These are phyloP conservation scores for Catostomus latipinnis DNA, from an alignment of 2,797 vertebrate species.

Conservation along the genomic window DNA sequence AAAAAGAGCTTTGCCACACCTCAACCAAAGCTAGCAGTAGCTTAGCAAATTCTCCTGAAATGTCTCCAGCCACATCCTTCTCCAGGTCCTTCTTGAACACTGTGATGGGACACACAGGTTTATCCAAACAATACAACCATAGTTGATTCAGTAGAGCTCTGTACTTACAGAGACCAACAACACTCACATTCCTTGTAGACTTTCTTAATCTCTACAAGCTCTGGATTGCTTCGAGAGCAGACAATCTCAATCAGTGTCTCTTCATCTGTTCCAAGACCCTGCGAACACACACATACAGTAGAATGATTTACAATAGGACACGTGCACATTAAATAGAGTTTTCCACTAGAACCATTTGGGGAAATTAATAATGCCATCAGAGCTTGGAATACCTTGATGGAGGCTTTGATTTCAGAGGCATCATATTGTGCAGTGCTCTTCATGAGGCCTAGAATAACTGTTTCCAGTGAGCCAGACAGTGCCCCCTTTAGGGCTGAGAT, in stretches of 20 bases:
- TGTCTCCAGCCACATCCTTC: conserved; percentile 93
- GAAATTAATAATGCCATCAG: no score
- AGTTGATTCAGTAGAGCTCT: neutral
- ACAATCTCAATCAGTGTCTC: conserved; percentile 94
- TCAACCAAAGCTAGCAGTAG: conserved; percentile 91
- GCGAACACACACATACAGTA: conserved; percentile 28
- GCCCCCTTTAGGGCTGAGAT: conserved; percentile 89
- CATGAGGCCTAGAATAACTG: conserved; percentile 90
- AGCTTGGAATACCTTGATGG: conserved; percentile 88
- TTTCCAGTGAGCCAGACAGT: conserved; percentile 90
- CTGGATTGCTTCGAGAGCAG: conserved; percentile 90
- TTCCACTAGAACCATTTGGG: no score
- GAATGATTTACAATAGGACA: neutral
- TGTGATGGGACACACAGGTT: conserved; percentile 65
- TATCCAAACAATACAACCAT: neutral
- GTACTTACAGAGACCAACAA: neutral
- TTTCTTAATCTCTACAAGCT: conserved; percentile 87
- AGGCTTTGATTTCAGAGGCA: conserved; percentile 86
- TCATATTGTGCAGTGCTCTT: conserved; percentile 94
- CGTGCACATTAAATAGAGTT: no score
- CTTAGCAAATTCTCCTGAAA: conserved; percentile 94
- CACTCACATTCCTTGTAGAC: conserved; percentile 93
- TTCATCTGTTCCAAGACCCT: conserved; percentile 97
- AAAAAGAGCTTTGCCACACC: conserved; percentile 71
- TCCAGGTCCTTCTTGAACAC: conserved; percentile 97